These are phyloP conservation scores for Callipepla squamata DNA, from an alignment of 2,113 vertebrate species.

Conservation along the genomic window DNA sequence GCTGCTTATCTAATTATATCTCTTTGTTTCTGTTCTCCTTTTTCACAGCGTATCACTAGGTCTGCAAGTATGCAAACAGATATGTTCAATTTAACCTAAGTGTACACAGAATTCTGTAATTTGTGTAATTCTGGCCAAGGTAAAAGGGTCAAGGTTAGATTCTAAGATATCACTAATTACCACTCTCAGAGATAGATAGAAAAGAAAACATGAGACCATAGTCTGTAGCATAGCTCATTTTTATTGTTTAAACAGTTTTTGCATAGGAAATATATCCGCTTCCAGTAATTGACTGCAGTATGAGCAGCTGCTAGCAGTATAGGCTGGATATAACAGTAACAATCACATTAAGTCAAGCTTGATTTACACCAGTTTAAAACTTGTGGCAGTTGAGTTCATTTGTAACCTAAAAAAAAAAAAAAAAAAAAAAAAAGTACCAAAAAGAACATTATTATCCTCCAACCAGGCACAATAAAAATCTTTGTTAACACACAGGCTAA, in stretches of 20 bases:
- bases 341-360: constrained; percentile 99
- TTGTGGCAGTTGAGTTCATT: constrained; percentile 98
- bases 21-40: not conserved
- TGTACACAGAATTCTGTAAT: not conserved
- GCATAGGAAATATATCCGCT: constrained; percentile 99
- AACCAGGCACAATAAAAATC: constrained; percentile 80
- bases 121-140: not conserved
- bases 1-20: not conserved
- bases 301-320: constrained; percentile 99
- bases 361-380: constrained; percentile 99
- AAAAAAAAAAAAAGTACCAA: constrained; percentile 83
- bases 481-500: constrained; percentile 75
- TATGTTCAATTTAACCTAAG: not conserved
- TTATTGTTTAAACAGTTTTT: constrained; percentile 99
- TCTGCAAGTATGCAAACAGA: not conserved
- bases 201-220: constrained; percentile 70
- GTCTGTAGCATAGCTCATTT: constrained; percentile 99
- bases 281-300: constrained; percentile 99
- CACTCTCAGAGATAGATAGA: not conserved
- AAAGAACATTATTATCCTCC: constrained; percentile 81
- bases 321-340: constrained; percentile 99
- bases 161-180: not conserved
- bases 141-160: not conserved
- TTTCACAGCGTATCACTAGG: not conserved
- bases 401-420: constrained; percentile 81